Evolutionary conservation across 2,888 invertebrate species (phyloP), one percentile per base, ranked within the genome.

Genomic region (Drosophila planitibia): DNA sequence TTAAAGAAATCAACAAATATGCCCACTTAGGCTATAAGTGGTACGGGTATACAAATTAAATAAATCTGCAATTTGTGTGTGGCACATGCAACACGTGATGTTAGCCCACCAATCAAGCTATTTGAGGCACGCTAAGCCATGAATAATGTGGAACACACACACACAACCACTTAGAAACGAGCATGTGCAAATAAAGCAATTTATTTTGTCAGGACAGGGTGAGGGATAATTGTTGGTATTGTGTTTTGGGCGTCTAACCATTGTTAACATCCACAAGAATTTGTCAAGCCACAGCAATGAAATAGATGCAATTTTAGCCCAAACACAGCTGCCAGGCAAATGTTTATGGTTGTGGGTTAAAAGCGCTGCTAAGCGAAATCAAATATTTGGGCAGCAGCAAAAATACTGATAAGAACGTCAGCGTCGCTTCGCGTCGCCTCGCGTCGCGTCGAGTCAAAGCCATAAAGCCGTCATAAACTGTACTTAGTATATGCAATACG

Each of bases 81-180:
- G 64, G 52, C 41, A 69, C 65, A 81, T 64, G 81, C 74, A 82
- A 79, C 83, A 82, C 74, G 74, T 83, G 76, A 62, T 74, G 53
- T 47, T 62, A 61, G 53, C 28, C 54, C 14, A 59, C 54, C 51
- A 51, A 71, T 49, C 52, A 25, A 67, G 52, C 44, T 35, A 55
- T 61, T 35, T 53, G 22, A 25, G 53, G 32, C 70, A 55, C 30
- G 35, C 58, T 49, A 60, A 55, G 44, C 55, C 66, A 70, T 76
- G 82, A 70, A 67, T 81, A 76, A 83, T 83, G 68, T 65, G 41
- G 10, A 39, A 32, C 39, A 32, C 19, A 49, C 54, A 22, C 57
- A 30, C 39, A n/a, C 33, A 28, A 4, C 5, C 33, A 57, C 30
- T 30, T 19, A 37, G 28, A 14, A 41, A 69, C 35, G 65, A 67